phyloP scores from a whole-genome alignment of 2,888 invertebrate genomes.

The Tanypteryx hageni region DNA sequence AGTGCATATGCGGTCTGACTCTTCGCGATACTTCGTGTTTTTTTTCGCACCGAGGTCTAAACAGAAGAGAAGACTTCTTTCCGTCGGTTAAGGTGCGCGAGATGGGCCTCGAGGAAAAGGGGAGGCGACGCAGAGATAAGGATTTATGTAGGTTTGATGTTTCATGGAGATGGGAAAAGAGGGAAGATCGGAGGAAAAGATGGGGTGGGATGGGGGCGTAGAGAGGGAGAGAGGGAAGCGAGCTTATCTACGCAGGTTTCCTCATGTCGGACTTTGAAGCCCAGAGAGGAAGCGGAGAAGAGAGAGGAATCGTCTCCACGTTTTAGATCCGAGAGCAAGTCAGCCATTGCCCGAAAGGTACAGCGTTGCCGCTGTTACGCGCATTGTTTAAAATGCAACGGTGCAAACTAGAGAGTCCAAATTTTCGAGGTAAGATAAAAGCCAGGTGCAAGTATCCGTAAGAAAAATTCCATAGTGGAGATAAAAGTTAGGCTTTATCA shows the following conservation, averaged over 20 bases:
- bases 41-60: background rate
- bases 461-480: too few relatives aligned
- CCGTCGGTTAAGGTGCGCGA: conserved; percentile 33
- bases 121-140: background rate
- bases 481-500: too few relatives aligned
- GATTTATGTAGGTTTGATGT: conserved; percentile 38
- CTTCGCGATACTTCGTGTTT: background rate
- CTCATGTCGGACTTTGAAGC: conserved; percentile 58
- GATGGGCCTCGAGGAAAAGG: background rate
- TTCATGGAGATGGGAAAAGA: background rate
- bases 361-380: conserved; percentile 26
- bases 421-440: too few relatives aligned
- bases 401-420: too few relatives aligned
- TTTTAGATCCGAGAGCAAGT: conserved; percentile 20
- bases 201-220: background rate
- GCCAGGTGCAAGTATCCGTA: too few relatives aligned
- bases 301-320: conserved; percentile 8
- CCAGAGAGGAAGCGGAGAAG: background rate
- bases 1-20: background rate
- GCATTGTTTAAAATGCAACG: too few relatives aligned
- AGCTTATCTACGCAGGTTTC: conserved; percentile 62
- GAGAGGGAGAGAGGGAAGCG: background rate
- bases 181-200: background rate
- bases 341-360: conserved; percentile 26
- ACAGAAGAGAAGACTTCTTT: conserved; percentile 21